Percentiles rank a stretch among this genome's conserved stretches.
These are phyloP conservation scores for Orchestia grillus DNA, from an alignment of 1,140 invertebrate species.

Conservation along the genomic window DNA sequence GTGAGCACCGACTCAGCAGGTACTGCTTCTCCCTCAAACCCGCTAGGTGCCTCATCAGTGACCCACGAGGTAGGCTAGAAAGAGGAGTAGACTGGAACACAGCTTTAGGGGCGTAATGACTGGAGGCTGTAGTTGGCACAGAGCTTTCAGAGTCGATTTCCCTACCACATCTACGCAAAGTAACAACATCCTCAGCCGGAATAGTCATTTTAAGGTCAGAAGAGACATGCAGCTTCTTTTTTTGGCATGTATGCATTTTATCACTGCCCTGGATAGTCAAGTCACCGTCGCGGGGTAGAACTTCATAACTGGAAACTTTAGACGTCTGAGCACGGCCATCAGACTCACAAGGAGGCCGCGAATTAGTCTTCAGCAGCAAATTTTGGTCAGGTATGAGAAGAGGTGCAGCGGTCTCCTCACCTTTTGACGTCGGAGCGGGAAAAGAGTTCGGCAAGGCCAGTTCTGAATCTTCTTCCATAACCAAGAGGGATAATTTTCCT, in stretches of 20 bases:
- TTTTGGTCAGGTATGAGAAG: too few relatives aligned
- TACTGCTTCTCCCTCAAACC: constrained; percentile 5
- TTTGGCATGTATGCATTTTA: too few relatives aligned
- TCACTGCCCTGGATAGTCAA: too few relatives aligned
- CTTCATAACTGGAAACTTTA: too few relatives aligned
- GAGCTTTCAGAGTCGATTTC: not conserved
- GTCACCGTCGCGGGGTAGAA: too few relatives aligned
- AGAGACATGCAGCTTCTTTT: not conserved
- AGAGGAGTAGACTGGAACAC: not conserved
- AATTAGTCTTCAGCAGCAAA: too few relatives aligned
- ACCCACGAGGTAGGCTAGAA: not conserved
- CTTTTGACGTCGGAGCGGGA: too few relatives aligned
- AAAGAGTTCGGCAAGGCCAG: too few relatives aligned
- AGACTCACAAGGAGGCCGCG: too few relatives aligned
- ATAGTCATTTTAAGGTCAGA: not conserved
- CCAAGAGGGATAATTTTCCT: not conserved
- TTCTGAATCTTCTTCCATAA: not conserved
- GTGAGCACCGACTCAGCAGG: not conserved
- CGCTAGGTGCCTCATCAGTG: not conserved
- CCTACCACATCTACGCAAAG: not conserved
- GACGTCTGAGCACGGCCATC: too few relatives aligned
- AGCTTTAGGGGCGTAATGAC: not conserved
- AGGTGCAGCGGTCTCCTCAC: too few relatives aligned
- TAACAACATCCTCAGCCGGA: not conserved
- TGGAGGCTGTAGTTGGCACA: not conserved